Conservation (phyloP, 2,888 invertebrate species). For the Schrankia costaestrigalis region DNA sequence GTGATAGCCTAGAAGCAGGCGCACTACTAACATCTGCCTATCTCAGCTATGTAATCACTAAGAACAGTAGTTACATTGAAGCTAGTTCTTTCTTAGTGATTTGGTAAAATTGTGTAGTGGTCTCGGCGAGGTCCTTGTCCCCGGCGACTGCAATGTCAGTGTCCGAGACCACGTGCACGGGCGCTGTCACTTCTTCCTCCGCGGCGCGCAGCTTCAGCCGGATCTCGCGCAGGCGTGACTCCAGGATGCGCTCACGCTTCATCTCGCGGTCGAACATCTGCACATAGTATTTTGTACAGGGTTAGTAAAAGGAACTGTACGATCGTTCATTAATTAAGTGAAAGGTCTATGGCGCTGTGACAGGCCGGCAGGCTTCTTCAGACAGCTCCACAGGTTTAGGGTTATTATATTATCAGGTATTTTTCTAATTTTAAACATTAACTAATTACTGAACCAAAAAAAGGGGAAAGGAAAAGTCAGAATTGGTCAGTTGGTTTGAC, state of each 20-base stretch:
- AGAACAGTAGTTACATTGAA: conserved; percentile 12
- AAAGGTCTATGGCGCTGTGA: not conserved
- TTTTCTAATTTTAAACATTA: too few relatives aligned
- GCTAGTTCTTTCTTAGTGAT: conserved; percentile 43
- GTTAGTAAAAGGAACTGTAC: too few relatives aligned
- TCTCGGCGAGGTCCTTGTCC: conserved; percentile 55
- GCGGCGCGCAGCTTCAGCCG: conserved; percentile 77
- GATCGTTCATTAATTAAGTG: too few relatives aligned
- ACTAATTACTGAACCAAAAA: too few relatives aligned
- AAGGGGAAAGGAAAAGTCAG: too few relatives aligned
- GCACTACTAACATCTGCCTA: too few relatives aligned
- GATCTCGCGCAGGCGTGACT: conserved; percentile 91
- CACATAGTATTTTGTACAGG: not conserved
- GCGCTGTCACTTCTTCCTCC: conserved; percentile 52
- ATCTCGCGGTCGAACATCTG: conserved; percentile 93
- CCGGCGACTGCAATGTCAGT: conserved; percentile 40
- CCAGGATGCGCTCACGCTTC: conserved; percentile 93
- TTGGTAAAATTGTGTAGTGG: conserved; percentile 43
- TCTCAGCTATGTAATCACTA: too few relatives aligned
- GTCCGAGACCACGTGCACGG: conserved; percentile 34
- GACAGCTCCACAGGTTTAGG: too few relatives aligned
- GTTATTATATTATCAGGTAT: too few relatives aligned
- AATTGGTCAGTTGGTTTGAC: too few relatives aligned
- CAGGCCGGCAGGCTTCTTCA: too few relatives aligned
- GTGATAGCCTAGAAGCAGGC: too few relatives aligned